phyloP scores from a whole-genome alignment of 1,140 invertebrate genomes.

The Rhagoletis zephyria region DNA sequence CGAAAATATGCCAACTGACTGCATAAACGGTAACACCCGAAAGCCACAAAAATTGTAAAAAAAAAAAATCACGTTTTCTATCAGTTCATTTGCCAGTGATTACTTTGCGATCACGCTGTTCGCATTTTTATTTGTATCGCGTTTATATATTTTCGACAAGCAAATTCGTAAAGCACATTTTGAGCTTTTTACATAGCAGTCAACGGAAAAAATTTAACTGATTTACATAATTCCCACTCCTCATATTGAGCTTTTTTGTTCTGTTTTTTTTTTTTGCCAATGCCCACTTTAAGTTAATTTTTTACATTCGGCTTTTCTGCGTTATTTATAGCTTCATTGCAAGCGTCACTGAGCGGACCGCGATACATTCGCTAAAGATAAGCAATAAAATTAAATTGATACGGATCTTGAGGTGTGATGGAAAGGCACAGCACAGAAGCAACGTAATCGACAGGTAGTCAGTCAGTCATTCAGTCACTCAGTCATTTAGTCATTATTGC shows the following conservation, averaged over 20 bases:
- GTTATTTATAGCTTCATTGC: constrained; percentile 15
- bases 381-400: background rate
- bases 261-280: background rate
- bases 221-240: background rate
- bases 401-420: background rate
- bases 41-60: background rate
- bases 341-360: background rate
- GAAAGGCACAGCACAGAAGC: background rate
- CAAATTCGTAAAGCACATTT: background rate
- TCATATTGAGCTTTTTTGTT: constrained; percentile 2
- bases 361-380: background rate
- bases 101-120: background rate
- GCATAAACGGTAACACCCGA: background rate
- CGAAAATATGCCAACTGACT: background rate
- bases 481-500: background rate
- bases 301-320: background rate
- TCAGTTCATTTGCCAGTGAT: background rate
- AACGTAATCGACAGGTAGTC: background rate
- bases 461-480: no score
- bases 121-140: background rate
- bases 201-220: background rate
- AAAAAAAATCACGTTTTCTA: background rate
- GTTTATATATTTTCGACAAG: background rate
- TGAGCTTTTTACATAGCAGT: background rate
- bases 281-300: background rate